Evolutionary conservation across 1,140 invertebrate species (phyloP), one percentile per base, ranked within the genome.

Genomic region (Atopsyche davidsoni): DNA sequence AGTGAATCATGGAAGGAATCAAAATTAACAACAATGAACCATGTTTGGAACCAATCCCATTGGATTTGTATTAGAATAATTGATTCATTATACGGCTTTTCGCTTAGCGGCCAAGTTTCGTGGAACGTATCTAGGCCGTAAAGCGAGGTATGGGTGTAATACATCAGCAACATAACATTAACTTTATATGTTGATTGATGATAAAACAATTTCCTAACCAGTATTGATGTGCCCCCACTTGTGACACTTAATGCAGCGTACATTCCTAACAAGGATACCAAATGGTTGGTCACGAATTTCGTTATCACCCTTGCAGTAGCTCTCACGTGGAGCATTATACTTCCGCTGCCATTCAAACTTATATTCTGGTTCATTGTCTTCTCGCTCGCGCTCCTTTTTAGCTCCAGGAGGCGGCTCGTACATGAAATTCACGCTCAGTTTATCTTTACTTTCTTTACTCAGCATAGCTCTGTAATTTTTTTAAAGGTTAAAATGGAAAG

Each of bases 171-270:
- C n/a, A n/a, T n/a, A n/a, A n/a, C n/a, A n/a, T n/a, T n/a, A n/a
- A n/a, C n/a, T n/a, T n/a, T n/a, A 38, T 38, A 22, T 41, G 7
- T 41, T 7, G 14, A 19, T 17, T 31, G 42, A n/a, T 3, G 10
- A 6, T 32, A 28, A 4, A 21, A 10, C 6, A 18, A 24, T 6
- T 10, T 24, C 50, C 38, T 71, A 76, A 82, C 93, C 95, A 65
- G 97, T 99, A 67, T 99, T 99, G 32, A 99, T 94, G 64, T 99
- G 97, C 4, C 97, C 97, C 95, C 96, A 99, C 67, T 97, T 96
- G 61, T 96, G 89, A 67, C 97, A 99, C 68, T 98, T 98, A 23
- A 99, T 92, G 65, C 97, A 99, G 13, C 95, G 78, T 0, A 98
- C 95, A 78, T 99, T 98, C 25, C 95, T 73, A 0, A 99, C 95